Base-by-base conservation (phyloP, 2,797 vertebrate species). In the Pelochelys cantorii region DNA sequence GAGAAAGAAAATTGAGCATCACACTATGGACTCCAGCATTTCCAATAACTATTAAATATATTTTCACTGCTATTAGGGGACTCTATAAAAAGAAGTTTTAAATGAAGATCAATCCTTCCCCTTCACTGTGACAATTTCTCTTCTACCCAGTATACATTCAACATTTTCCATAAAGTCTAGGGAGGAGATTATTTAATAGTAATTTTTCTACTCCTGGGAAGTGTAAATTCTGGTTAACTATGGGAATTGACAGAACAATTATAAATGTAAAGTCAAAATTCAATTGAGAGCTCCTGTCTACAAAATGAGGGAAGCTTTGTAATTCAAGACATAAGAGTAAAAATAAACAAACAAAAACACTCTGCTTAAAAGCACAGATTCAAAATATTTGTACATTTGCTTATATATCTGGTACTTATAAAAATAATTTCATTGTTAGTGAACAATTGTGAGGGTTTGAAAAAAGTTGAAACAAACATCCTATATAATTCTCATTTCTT, bases 321-420 rank as follows among this genome's bases (percentile, higher is more conserved):
- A 89, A 92, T 89, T 93, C 90, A 95, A 83, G 62, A 80, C n/a
- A 84, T 13, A 48, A 78, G 5, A 93, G 90, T 90, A 94, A 90
- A 92, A 95, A 90, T 93, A 92, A 95, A 89, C 92, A 95, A 91
- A 88, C 92, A 95, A 91, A 94, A 92, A 91, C 94, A 83, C 83
- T 79, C 62, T 79, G 37, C 55, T 48, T 79, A 91, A 71, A n/a
- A 92, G 62, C 53, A 48, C 23, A 84, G 42, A 68, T 92, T 42
- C 68, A 82, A 91, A 96, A 92, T 79, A 42, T 92, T 97, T 90
- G 11, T 54, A 86, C 48, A 15, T 84, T 84, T 89, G 71, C 91
- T 97, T 90, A 11, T 54, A 86, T 53, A 15, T 84, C 85, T 89
- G 71, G 87, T 87, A 84, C 52, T 65, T 17, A 62, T 91, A 92